Evolutionary conservation across 2,888 invertebrate species (phyloP).

Genomic region (Drosophila ezoana): DNA sequence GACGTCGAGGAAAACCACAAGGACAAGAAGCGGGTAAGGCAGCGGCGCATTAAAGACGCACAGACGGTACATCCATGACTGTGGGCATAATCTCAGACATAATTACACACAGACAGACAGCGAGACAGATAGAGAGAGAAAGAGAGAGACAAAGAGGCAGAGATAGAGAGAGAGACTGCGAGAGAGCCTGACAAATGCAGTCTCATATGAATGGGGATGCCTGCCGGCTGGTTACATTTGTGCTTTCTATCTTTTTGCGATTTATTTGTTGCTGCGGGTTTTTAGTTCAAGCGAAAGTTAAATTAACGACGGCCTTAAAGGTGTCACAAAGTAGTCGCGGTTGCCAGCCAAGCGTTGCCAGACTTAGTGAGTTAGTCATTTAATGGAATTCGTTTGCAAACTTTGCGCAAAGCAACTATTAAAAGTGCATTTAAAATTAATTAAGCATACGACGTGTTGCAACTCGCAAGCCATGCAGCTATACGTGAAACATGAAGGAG

Average conservation of each 20-base stretch:
- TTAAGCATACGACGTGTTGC: constrained; percentile 68
- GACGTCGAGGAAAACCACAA: constrained; percentile 55
- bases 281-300: constrained; percentile 54
- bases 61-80: constrained; percentile 55
- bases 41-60: constrained; percentile 37
- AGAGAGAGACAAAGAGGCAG: background rate
- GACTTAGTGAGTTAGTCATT: constrained; percentile 30
- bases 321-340: constrained; percentile 22
- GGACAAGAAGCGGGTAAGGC: constrained; percentile 19
- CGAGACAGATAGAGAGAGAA: constrained; percentile 6
- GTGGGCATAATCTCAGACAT: constrained; percentile 79
- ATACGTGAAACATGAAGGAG: constrained; percentile 5
- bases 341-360: background rate
- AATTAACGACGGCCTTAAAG: constrained; percentile 57
- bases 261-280: constrained; percentile 33
- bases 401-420: constrained; percentile 54
- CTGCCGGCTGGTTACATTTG: constrained; percentile 30
- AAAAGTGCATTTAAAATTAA: constrained; percentile 78
- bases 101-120: constrained; percentile 67
- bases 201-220: constrained; percentile 63
- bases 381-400: constrained; percentile 37
- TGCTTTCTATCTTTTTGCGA: constrained; percentile 23
- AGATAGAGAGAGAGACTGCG: constrained; percentile 18
- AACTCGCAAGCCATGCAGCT: constrained; percentile 4
- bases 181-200: constrained; percentile 71